Evolutionary conservation across 2,888 invertebrate genomes (phyloP).

Genomic region (Drosophila monieri): DNA sequence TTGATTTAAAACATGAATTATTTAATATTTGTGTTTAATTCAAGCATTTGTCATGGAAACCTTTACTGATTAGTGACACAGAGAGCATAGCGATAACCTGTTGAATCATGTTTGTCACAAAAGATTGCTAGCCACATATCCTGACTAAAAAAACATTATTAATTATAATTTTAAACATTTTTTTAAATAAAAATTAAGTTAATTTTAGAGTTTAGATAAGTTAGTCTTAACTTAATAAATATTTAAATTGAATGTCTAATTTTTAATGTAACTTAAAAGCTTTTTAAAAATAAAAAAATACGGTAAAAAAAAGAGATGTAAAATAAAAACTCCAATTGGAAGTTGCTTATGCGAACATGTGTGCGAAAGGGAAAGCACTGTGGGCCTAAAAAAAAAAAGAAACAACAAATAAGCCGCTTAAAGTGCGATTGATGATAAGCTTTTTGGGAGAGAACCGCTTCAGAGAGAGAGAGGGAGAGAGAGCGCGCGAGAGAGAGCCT

Average conservation of each 20-base stretch:
- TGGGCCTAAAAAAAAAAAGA: constrained; percentile 32
- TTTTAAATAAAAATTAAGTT: neutral
- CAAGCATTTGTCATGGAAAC: neutral
- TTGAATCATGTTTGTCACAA: neutral
- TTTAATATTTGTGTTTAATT: neutral
- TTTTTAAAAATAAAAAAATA: neutral
- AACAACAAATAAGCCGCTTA: constrained; percentile 59
- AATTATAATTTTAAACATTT: neutral
- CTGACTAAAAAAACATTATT: neutral
- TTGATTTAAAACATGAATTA: neutral
- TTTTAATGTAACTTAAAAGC: neutral
- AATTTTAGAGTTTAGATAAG: neutral
- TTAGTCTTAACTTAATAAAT: neutral
- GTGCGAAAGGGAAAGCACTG: constrained; percentile 2
- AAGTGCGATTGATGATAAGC: constrained; percentile 58
- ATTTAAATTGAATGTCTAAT: neutral
- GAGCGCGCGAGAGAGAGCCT: constrained; percentile 9
- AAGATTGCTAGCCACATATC: neutral
- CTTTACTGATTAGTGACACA: neutral
- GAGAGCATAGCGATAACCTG: neutral
- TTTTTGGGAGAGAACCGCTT: neutral
- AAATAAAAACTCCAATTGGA: neutral
- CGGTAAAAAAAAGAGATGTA: neutral
- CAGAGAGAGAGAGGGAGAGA: constrained; percentile 3
- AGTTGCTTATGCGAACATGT: neutral